Conservation (phyloP, 2,888 invertebrate species). For the Ariolimax columbianus region DNA sequence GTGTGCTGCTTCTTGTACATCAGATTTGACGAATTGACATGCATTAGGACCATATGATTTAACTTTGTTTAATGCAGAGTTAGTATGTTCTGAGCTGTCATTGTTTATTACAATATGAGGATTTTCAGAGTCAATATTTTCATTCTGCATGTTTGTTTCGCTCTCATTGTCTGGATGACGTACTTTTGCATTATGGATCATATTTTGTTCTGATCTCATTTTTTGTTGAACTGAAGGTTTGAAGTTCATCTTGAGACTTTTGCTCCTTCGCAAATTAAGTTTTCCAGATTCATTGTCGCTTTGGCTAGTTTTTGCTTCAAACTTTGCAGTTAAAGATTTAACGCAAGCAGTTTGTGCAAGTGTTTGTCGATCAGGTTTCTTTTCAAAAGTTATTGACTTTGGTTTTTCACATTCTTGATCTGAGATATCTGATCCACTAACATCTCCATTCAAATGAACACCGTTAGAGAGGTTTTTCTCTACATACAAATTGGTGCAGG, state of each 20-base stretch:
- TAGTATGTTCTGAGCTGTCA: not conserved
- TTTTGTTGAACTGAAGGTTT: not conserved
- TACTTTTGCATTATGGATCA: not conserved
- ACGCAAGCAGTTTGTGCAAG: not conserved
- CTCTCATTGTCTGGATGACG: not conserved
- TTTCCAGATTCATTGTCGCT: not conserved
- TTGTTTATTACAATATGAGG: not conserved
- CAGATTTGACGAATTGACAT: not conserved
- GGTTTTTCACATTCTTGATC: not conserved
- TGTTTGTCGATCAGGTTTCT: not conserved
- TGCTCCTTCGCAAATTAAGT: slow-evolving; percentile 5
- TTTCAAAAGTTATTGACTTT: not conserved
- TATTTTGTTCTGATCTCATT: not conserved
- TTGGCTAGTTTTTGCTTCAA: slow-evolving; percentile 9
- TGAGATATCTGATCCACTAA: not conserved
- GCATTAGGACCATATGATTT: not conserved
- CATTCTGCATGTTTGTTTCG: not conserved
- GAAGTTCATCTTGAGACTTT: slow-evolving; percentile 40
- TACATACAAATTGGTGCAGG: not conserved
- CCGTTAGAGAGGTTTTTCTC: not conserved
- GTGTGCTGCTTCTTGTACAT: not conserved
- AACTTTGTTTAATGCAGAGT: not conserved
- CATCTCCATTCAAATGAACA: slow-evolving; percentile 23
- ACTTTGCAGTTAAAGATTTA: slow-evolving; percentile 42
- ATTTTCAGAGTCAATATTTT: not conserved